Conservation (phyloP, 92 coral and sea anemone species). For the Parazoanthus darwini region DNA sequence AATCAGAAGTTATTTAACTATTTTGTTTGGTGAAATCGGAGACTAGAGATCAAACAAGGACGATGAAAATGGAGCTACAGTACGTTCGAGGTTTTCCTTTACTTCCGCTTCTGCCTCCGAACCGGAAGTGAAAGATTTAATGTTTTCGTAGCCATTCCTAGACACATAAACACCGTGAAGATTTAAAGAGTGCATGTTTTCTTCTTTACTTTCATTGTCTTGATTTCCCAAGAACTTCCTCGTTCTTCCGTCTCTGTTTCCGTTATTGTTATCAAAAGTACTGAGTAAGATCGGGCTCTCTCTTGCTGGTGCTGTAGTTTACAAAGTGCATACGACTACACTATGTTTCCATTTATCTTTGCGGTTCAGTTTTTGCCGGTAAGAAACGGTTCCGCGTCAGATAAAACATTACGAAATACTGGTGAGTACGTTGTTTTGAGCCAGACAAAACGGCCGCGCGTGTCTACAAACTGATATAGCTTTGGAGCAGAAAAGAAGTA, state of each 20-base stretch:
- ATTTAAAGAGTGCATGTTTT: neutral
- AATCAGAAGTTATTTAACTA: neutral
- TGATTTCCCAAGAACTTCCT: neutral
- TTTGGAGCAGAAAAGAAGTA: no score
- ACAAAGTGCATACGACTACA: neutral
- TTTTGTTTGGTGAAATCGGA: neutral
- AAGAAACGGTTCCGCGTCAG: neutral
- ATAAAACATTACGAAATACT: neutral
- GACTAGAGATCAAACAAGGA: neutral
- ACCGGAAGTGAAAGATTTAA: no score
- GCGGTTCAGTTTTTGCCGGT: conserved; percentile 8
- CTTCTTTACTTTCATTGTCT: no score
- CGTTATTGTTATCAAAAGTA: neutral
- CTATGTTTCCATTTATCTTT: neutral
- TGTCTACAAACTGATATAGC: neutral
- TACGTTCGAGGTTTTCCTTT: no score
- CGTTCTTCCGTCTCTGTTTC: neutral
- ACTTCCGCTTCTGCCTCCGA: no score
- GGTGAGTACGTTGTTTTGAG: neutral
- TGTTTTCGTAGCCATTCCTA: no score
- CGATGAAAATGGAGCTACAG: neutral
- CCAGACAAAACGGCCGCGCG: neutral
- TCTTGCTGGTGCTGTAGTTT: neutral
- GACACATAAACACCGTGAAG: neutral
- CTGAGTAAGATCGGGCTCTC: neutral